These are phyloP conservation scores for Linnaemya vulpina DNA, from an alignment of 2,888 invertebrate genomes.

Conservation along the genomic window DNA sequence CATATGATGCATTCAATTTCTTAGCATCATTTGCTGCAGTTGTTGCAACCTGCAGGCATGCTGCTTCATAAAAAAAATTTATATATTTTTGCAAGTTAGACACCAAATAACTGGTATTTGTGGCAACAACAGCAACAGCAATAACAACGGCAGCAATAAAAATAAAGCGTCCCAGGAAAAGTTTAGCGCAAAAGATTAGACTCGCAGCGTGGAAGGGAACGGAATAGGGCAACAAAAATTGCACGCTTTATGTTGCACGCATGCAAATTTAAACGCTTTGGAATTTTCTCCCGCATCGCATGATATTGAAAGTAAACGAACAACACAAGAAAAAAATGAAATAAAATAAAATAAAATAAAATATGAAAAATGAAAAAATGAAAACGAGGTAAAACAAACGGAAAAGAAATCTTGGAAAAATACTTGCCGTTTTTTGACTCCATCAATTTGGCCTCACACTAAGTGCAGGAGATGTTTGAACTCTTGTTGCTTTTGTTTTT, in stretches of 20 bases:
- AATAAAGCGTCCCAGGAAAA: conserved; percentile 42
- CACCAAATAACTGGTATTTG: conserved; percentile 19
- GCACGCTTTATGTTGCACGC: conserved; percentile 72
- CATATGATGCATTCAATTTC: conserved; percentile 40
- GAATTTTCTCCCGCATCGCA: conserved; percentile 74
- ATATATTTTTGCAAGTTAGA: not conserved
- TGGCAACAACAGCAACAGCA: not conserved
- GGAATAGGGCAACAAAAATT: conserved; percentile 60
- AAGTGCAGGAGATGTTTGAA: conserved; percentile 48
- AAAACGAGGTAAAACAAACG: conserved; percentile 4
- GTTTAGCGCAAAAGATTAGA: conserved; percentile 36
- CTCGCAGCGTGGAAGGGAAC: conserved; percentile 6
- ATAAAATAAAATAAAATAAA: conserved; percentile 5
- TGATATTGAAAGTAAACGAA: conserved; percentile 67
- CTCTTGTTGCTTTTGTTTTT: conserved; percentile 37
- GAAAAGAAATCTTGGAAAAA: conserved; percentile 61
- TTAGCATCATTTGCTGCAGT: conserved; percentile 36
- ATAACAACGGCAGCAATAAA: too few species aligned
- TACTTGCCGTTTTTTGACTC: conserved; percentile 43
- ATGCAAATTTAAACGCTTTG: conserved; percentile 73
- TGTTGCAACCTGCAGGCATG: conserved; percentile 59
- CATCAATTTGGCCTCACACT: conserved; percentile 66
- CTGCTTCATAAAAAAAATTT: conserved; percentile 49
- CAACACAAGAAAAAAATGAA: too few species aligned
- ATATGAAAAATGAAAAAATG: conserved; percentile 2